phyloP scores from a whole-genome alignment of 2,113 vertebrate genomes.

The Lucifuga dentata region DNA sequence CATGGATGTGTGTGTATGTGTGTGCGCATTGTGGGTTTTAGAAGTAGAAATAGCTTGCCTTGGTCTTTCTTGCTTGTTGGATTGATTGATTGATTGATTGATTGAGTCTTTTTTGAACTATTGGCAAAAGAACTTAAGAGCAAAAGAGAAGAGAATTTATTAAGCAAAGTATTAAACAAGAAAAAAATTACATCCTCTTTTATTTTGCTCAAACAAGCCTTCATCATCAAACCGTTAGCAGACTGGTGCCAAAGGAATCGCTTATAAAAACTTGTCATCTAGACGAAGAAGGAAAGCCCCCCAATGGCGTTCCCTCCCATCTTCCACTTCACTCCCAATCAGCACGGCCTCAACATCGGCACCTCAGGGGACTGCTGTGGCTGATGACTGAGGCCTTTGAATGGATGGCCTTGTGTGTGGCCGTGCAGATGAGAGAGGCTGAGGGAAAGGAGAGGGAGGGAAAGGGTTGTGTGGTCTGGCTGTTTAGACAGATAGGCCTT shows the following conservation, averaged over 20 bases:
- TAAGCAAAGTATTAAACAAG: background rate
- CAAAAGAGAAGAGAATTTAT: background rate
- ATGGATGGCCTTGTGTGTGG: conserved; percentile 68
- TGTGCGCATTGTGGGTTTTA: no score
- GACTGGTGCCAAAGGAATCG: conserved; percentile 35
- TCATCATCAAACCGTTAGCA: conserved; percentile 34
- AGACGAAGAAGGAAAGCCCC: conserved; percentile 34
- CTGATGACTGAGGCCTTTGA: conserved; percentile 63
- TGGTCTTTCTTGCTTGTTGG: no score
- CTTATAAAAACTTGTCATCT: conserved; percentile 38
- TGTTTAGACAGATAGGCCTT: conserved; percentile 64
- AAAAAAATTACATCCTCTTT: conserved; percentile 13
- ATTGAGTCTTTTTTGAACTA: background rate
- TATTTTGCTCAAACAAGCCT: conserved; percentile 37
- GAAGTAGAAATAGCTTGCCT: no score
- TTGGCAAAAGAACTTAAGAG: background rate
- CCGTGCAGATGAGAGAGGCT: conserved; percentile 9
- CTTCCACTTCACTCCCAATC: conserved; percentile 59
- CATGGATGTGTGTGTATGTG: no score
- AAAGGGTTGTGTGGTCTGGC: conserved; percentile 31
- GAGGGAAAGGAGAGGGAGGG: background rate
- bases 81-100: no score
- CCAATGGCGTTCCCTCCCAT: conserved; percentile 36
- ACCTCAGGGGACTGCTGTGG: conserved; percentile 43
- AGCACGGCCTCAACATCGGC: conserved; percentile 36